phyloP scores from a whole-genome alignment of 2,113 vertebrate genomes.

The Dromiciops gliroides region DNA sequence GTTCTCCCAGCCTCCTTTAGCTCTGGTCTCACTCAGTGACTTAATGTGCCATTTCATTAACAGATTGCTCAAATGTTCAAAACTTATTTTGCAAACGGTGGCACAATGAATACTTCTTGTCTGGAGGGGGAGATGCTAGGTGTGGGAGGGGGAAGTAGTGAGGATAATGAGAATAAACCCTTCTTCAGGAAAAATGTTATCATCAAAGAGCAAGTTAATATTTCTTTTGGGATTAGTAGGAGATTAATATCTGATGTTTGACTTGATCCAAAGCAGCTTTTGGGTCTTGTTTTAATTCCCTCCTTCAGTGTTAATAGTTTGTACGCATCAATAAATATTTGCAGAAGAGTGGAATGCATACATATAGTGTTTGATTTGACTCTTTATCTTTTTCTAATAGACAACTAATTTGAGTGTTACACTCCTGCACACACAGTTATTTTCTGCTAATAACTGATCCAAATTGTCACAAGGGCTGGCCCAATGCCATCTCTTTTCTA shows the following conservation, averaged over 20 bases:
- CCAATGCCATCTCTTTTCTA: not conserved
- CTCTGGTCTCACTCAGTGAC: not conserved
- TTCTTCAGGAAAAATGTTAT: conserved; percentile 23
- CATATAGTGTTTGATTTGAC: conserved; percentile 9
- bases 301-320: conserved; percentile 19
- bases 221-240: conserved; percentile 44
- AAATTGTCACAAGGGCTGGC: not conserved
- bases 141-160: not conserved
- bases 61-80: not conserved
- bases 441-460: conserved; percentile 20
- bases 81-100: conserved; percentile 16
- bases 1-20: not conserved
- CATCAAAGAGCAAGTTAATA: not conserved
- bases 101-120: not conserved
- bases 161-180: conserved; percentile 11
- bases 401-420: conserved; percentile 15
- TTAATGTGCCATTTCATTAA: conserved; percentile 42
- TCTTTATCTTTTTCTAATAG: conserved; percentile 22
- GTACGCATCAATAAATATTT: conserved; percentile 15
- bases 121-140: not conserved
- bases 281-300: not conserved
- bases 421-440: not conserved
- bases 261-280: conserved; percentile 45
- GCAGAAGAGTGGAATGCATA: conserved; percentile 1
- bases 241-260: conserved; percentile 27